Conservation (phyloP, 2,888 invertebrate genomes). For the Iselma pallidipennis region DNA sequence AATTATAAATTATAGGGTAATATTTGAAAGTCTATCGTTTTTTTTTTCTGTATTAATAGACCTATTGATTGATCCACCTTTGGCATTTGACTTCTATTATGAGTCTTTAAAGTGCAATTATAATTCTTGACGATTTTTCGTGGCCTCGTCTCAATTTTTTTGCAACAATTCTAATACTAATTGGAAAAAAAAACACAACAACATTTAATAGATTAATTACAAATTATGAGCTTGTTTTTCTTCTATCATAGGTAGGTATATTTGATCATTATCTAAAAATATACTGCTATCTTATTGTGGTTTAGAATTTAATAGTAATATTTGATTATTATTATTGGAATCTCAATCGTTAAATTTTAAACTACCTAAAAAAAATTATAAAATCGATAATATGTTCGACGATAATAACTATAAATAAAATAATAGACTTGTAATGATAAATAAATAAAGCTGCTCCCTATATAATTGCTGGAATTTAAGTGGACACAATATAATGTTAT, state of each 20-base stretch:
- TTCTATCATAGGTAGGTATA: background rate
- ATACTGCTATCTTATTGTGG: background rate
- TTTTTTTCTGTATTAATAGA: background rate
- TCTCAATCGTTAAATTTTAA: background rate
- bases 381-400: background rate
- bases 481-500: slow-evolving; percentile 37
- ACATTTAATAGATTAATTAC: background rate
- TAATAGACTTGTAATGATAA: background rate
- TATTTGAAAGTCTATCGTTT: too few relatives aligned
- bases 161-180: too few relatives aligned
- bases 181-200: too few relatives aligned
- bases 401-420: background rate
- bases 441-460: slow-evolving; percentile 28
- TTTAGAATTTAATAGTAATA: too few relatives aligned
- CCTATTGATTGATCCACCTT: background rate
- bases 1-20: too few relatives aligned
- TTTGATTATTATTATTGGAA: background rate
- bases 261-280: background rate
- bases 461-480: slow-evolving; percentile 39
- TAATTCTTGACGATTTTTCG: background rate
- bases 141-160: background rate
- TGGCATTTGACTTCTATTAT: background rate
- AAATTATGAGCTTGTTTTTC: background rate
- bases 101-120: background rate
- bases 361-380: too few relatives aligned